Base-by-base conservation (phyloP, 2,888 invertebrate species). In the Calliscelio sp. region DNA sequence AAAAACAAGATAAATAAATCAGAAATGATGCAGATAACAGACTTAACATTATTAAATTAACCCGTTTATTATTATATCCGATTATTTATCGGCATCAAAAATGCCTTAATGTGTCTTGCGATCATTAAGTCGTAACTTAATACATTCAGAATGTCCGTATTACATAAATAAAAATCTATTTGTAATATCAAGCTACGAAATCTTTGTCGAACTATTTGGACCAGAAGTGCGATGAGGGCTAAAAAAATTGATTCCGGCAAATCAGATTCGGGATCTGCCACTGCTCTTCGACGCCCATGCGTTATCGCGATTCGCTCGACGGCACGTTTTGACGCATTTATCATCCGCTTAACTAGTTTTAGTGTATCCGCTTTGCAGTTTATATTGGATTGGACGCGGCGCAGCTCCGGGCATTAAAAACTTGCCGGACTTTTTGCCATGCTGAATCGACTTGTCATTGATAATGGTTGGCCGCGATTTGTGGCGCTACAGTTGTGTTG, bases 231-330 rank as follows among this genome's bases (percentile, higher is more conserved):
- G 35, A 71, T 16, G 53, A 38, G 75, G 68, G 28, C 41, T 8
- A 61, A 53, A 75, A 79, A 81, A 81, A 82, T 75, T 57, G 73
- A 53, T 57, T 49, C 41, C 55, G 82, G 74, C 82, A 65, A 88
- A 89, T 90, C 89, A 46, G 87, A 86, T 88, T 89, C 63, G 79
- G 84, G 84, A 89, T 90, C 88, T 89, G 90, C 90, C 89, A 90
- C 90, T 70, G 90, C 89, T 89, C 87, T 86, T 84, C 85, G 32
- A 87, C 86, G 85, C 81, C 71, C 78, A 70, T 75, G 18, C 51
- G 59, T 73, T 81, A 84, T 84, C 81, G 63, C 51, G 63, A 53
- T 73, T 59, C 65, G 66, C 18, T 63, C 18, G 61, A 49, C 49
- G 18, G n/a, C n/a, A 44, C 63, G 65, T 86, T 89, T 87, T 88